Evolutionary conservation across 2,113 vertebrate species (phyloP), one percentile per base, ranked within the genome.

Genomic region (Pangasianodon hypophthalmus): DNA sequence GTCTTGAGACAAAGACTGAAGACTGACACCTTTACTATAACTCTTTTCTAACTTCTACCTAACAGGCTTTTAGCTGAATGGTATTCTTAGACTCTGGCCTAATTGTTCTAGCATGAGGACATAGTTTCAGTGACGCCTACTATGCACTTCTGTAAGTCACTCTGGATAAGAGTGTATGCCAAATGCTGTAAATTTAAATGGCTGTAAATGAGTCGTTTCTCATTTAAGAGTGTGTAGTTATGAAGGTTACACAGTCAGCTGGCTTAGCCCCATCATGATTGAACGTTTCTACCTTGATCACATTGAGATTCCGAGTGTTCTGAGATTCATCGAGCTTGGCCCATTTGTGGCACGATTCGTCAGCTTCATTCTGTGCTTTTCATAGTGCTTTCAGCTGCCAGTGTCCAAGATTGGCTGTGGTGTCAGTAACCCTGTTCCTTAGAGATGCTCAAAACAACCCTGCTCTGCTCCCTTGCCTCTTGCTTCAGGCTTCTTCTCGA

Each of bases 391-490:
- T 82, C 14, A 69, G 84, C 85, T 56, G 21, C 64, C 80, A 60
- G 56, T 62, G 82, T 84, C 82, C 21, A 62, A 14, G 37, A 26
- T 84, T 46, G 82, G 56, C 58, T 48, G 44, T 41, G 77, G 48
- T 73, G 58, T 86, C 64, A 32, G 37, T 46, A 58, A 84, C 52
- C 73, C 62, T 81, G 50, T 16, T 73, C 82, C 58, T 60, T 4
- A 7, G 24, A 80, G 71, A 83, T 64, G 85, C 86, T 87, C 73
- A 91, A 64, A 92, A 88, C 92, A 82, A 81, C 92, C 37, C 92
- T 92, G 50, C 50, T 88, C 77, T 91, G 81, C 73, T 86, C 82
- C 69, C 91, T 94, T 89, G 91, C 91, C 92, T 91, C 88, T 91
- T 84, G 81, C 92, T 91, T 89, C 85, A 91, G 91, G 84, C 91